Conservation (phyloP, 2,113 vertebrate species). For the Fregata magnificens region DNA sequence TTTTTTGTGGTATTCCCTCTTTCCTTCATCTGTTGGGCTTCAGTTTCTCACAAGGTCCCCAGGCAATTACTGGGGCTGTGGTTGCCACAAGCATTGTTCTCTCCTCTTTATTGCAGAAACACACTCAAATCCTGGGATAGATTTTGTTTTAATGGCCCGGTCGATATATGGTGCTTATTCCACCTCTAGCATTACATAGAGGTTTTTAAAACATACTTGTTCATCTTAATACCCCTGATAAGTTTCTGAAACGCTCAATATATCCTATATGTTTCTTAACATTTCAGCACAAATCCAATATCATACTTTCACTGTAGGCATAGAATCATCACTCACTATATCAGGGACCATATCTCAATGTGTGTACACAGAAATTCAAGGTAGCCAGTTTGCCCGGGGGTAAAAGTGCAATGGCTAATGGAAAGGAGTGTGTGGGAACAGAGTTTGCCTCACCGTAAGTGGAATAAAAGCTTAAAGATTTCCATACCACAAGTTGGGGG, state of each 20-base stretch:
- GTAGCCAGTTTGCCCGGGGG: neutral
- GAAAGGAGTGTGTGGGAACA: neutral
- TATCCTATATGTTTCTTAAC: conserved; percentile 3
- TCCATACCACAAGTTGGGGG: neutral
- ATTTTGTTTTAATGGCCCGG: conserved; percentile 13
- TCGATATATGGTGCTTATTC: neutral
- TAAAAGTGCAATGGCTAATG: neutral
- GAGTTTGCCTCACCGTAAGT: neutral
- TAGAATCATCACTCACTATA: neutral
- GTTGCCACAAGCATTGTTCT: neutral
- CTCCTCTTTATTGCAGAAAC: conserved; percentile 22
- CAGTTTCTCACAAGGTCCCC: neutral
- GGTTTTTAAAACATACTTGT: conserved; percentile 39
- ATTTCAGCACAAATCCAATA: conserved; percentile 33
- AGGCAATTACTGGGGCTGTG: neutral
- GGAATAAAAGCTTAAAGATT: neutral
- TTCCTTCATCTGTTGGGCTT: neutral
- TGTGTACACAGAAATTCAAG: neutral
- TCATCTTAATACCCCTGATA: conserved; percentile 8
- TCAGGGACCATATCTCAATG: neutral
- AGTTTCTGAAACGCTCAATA: conserved; percentile 25
- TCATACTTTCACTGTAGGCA: neutral
- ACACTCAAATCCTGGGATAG: neutral
- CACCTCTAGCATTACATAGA: neutral
- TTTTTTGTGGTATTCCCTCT: neutral